These are phyloP conservation scores for Myxocyprinus asiaticus DNA, from an alignment of 2,113 vertebrate species.

Conservation along the genomic window DNA sequence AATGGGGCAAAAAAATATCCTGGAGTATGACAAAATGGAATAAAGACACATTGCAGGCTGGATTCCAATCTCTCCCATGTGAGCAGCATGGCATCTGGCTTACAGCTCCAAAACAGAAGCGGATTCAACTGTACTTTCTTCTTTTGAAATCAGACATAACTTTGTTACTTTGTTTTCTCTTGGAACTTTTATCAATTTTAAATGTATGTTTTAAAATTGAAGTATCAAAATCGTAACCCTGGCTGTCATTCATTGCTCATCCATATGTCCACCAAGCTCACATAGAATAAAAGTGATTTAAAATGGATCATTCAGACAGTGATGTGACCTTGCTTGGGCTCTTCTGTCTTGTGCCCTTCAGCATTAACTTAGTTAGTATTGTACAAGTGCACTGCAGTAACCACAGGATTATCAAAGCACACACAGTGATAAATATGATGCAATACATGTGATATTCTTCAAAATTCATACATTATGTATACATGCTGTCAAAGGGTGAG, in stretches of 20 bases:
- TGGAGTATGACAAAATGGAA: too few species aligned
- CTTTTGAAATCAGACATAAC: too few species aligned
- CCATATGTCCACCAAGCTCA: background rate
- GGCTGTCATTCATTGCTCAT: background rate
- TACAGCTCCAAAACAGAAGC: too few species aligned
- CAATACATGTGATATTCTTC: slow-evolving; percentile 24
- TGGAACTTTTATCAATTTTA: background rate
- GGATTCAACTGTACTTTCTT: too few species aligned
- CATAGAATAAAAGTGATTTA: background rate
- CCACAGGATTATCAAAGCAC: slow-evolving; percentile 18
- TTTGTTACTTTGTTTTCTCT: too few species aligned
- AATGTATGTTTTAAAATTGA: background rate
- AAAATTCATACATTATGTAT: slow-evolving; percentile 23
- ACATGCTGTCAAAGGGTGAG: background rate
- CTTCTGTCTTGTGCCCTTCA: background rate
- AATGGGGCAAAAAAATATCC: too few species aligned
- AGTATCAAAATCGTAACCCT: too few species aligned
- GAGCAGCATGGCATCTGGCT: too few species aligned
- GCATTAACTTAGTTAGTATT: slow-evolving; percentile 1
- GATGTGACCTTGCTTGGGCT: slow-evolving; percentile 8
- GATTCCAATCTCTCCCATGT: too few species aligned
- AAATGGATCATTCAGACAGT: background rate
- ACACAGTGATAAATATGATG: background rate
- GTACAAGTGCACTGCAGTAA: background rate
- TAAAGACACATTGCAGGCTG: too few species aligned